A percentile compares a stretch with the other conserved stretches of the same genome.
These are phyloP conservation scores for Corydoras sp. DNA, from an alignment of 2,113 vertebrate species.

Conservation along the genomic window DNA sequence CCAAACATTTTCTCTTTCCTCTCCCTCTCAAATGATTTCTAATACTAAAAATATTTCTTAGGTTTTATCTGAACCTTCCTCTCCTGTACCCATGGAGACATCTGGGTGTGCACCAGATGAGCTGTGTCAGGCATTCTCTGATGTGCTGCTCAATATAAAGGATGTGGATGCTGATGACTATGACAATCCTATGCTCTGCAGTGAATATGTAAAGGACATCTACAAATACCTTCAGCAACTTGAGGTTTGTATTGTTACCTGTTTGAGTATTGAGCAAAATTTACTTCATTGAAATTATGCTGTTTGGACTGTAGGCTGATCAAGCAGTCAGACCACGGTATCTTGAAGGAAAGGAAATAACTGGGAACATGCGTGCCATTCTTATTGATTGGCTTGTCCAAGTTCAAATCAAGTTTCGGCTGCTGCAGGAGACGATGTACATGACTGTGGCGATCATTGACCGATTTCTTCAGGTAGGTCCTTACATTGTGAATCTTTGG, in stretches of 20 bases:
- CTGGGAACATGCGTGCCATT: slow-evolving; percentile 75
- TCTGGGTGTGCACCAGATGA: slow-evolving; percentile 59
- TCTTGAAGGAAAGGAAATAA: slow-evolving; percentile 70
- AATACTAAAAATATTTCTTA: slow-evolving; percentile 40
- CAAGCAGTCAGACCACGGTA: slow-evolving; percentile 66
- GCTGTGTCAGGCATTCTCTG: slow-evolving; percentile 74
- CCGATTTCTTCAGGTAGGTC: slow-evolving; percentile 77
- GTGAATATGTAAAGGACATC: slow-evolving; percentile 78
- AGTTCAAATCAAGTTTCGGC: slow-evolving; percentile 71
- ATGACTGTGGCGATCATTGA: slow-evolving; percentile 78
- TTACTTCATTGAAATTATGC: not conserved
- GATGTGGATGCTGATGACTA: slow-evolving; percentile 71
- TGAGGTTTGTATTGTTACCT: slow-evolving; percentile 61
- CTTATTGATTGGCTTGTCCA: slow-evolving; percentile 87
- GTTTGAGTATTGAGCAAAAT: not conserved
- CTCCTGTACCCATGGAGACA: slow-evolving; percentile 65
- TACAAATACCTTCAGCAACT: slow-evolving; percentile 76
- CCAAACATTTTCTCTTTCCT: too few relatives aligned
- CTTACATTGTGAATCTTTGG: not conserved
- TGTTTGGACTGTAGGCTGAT: slow-evolving; percentile 54
- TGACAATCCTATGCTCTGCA: slow-evolving; percentile 72
- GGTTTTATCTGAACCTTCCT: slow-evolving; percentile 53
- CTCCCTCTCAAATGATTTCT: slow-evolving; percentile 6
- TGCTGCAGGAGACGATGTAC: slow-evolving; percentile 83
- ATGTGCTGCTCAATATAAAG: slow-evolving; percentile 66